A percentile compares a stretch with the other conserved stretches of the same genome.
phyloP scores from a whole-genome alignment of 1,140 invertebrate species.

The Varroa destructor region DNA sequence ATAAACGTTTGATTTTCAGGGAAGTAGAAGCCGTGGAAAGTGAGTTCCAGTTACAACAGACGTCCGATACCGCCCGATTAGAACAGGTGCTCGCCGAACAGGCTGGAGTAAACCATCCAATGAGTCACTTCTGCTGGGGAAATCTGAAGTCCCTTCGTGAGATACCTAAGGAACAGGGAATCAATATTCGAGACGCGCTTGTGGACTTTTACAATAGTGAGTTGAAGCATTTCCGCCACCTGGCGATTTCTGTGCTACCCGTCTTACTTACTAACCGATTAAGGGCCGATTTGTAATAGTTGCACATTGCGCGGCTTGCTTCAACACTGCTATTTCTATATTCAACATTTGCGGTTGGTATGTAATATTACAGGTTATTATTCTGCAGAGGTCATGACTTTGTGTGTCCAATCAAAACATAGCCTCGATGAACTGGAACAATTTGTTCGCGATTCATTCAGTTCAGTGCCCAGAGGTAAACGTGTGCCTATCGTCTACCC shows the following conservation, averaged over 20 bases:
- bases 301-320: no score
- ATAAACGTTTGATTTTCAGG: neutral
- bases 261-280: no score
- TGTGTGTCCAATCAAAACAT: slow-evolving; percentile 16
- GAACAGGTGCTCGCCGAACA: neutral
- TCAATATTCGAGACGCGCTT: slow-evolving; percentile 41
- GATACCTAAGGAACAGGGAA: slow-evolving; percentile 40
- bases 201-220: slow-evolving; percentile 42
- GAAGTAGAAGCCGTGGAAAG: slow-evolving; percentile 11
- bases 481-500: neutral
- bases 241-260: no score
- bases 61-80: neutral
- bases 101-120: neutral
- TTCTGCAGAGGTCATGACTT: slow-evolving; percentile 8
- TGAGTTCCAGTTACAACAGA: neutral
- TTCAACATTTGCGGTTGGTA: no score
- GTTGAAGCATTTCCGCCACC: slow-evolving; percentile 38
- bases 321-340: no score
- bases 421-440: slow-evolving; percentile 20
- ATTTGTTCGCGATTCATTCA: slow-evolving; percentile 12
- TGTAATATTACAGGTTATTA: neutral
- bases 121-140: slow-evolving; percentile 1
- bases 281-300: no score
- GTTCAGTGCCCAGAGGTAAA: neutral
- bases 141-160: slow-evolving; percentile 39